Conservation (phyloP, 2,113 vertebrate species). For the Megaceryle torquata region DNA sequence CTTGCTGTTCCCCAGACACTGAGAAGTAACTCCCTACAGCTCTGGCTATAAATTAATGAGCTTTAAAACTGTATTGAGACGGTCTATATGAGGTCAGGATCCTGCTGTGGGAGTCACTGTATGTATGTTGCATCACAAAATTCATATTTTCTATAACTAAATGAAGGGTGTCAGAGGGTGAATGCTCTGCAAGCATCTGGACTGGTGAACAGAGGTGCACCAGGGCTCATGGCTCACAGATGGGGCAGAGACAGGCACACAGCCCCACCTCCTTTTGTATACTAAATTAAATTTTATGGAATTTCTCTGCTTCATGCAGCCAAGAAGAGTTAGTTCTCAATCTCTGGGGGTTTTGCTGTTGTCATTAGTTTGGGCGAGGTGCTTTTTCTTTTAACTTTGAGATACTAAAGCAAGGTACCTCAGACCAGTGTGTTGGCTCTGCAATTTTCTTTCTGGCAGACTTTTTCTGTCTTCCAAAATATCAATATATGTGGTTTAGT, state of each 20-base stretch:
- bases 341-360: background rate
- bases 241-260: background rate
- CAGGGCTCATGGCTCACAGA: background rate
- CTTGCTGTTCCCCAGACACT: background rate
- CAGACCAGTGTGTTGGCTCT: background rate
- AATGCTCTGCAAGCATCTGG: background rate
- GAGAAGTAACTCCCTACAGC: background rate
- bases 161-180: background rate
- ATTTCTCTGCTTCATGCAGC: background rate
- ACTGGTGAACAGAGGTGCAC: background rate
- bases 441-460: background rate
- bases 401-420: background rate
- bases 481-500: background rate
- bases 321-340: background rate
- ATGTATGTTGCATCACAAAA: accelerated
- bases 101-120: background rate
- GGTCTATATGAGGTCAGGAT: background rate
- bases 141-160: background rate
- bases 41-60: background rate
- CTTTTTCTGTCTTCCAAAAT: background rate
- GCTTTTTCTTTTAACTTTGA: background rate
- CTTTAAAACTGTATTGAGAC: background rate
- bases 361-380: no score
- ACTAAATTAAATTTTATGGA: background rate
- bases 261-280: background rate